Evolutionary conservation across 1,140 invertebrate genomes (phyloP).

Genomic region (Cherax destructor): DNA sequence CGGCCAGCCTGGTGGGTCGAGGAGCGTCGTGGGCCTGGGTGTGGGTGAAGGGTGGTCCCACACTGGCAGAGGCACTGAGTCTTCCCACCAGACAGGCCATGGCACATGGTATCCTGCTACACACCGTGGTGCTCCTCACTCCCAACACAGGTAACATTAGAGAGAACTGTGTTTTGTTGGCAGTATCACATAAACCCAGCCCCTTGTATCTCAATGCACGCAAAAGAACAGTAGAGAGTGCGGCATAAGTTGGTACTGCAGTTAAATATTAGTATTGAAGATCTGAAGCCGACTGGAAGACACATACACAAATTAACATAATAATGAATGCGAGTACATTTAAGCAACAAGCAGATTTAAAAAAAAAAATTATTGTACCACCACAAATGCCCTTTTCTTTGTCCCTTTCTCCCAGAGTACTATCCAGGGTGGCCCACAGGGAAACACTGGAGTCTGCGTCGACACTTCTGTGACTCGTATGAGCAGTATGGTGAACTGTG

Average conservation of each 20-base stretch:
- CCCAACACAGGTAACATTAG: not conserved
- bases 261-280: too few species aligned
- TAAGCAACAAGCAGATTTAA: not conserved
- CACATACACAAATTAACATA: not conserved
- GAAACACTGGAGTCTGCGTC: slow-evolving; percentile 13
- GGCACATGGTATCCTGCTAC: not conserved
- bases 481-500: slow-evolving; percentile 46
- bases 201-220: too few species aligned
- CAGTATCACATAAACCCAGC: too few species aligned
- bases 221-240: too few species aligned
- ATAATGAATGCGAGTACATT: not conserved
- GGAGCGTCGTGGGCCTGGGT: slow-evolving; percentile 48
- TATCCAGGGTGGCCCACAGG: slow-evolving; percentile 27
- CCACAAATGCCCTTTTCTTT: not conserved
- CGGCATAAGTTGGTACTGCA: too few species aligned
- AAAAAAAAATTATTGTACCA: not conserved
- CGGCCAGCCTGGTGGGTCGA: not conserved
- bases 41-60: slow-evolving; percentile 42
- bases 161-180: not conserved
- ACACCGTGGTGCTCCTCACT: not conserved
- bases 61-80: slow-evolving; percentile 20
- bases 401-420: not conserved
- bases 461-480: slow-evolving; percentile 37
- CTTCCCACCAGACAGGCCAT: slow-evolving; percentile 14
- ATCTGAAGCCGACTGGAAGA: not conserved